Percentiles rank a stretch among this genome's conserved stretches.
These are phyloP conservation scores for Montifringilla adamsi DNA, from an alignment of 2,113 vertebrate genomes.

Conservation along the genomic window DNA sequence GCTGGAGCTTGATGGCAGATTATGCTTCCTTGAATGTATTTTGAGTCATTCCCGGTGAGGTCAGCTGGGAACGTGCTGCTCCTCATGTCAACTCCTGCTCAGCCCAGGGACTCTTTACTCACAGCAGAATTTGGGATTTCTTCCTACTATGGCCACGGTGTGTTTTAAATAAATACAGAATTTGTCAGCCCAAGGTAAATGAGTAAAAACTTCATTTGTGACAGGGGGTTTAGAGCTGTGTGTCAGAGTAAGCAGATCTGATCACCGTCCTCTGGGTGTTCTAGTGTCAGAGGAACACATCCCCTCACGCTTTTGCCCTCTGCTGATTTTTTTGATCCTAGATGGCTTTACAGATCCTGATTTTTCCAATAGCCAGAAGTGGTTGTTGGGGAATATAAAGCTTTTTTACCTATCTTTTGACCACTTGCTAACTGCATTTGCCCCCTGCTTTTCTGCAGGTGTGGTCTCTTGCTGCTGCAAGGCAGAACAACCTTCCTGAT, in stretches of 20 bases:
- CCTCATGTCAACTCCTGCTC: constrained; percentile 2
- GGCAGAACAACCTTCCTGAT: not conserved
- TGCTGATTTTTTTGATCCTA: not conserved
- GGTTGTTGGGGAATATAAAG: fast-evolving
- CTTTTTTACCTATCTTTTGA: not conserved
- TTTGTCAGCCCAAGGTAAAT: not conserved
- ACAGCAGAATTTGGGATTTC: not conserved
- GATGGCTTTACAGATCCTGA: not conserved
- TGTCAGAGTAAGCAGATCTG: not conserved
- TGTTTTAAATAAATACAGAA: not conserved
- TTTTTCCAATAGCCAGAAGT: not conserved
- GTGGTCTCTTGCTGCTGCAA: not conserved
- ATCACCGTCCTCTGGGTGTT: not conserved
- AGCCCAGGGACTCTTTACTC: not conserved
- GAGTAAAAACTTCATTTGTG: not conserved
- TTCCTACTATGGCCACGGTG: fast-evolving
- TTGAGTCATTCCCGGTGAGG: constrained; percentile 47
- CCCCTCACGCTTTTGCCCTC: not conserved
- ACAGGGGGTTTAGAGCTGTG: not conserved
- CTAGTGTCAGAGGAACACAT: not conserved
- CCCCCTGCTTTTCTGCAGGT: not conserved
- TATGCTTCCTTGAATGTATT: not conserved
- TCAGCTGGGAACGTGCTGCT: constrained; percentile 58
- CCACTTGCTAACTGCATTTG: not conserved
- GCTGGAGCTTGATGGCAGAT: not conserved